Evolutionary conservation across 1,140 invertebrate species (phyloP), one percentile per base, ranked within the genome.

Genomic region (Pseudomyrmex cubaensis): DNA sequence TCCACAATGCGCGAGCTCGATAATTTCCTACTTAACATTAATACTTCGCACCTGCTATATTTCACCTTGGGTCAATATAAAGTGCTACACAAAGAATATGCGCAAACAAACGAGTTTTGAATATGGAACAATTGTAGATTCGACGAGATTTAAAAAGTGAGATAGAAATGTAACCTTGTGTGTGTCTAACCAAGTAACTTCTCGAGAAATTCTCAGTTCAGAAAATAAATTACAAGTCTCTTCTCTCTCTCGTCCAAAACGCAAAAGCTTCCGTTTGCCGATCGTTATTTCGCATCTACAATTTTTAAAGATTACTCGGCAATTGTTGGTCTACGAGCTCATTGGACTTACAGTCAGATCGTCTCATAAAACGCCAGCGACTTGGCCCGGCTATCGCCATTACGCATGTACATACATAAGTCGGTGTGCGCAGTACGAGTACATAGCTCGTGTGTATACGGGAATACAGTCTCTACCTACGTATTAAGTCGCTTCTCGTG

Each of bases 11-110:
- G 44, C 52, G 15, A 72, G 50, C 69, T 67, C 66, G 73, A 80
- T 74, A 85, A 85, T 85, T 85, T 85, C 25, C 48, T 46, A 52
- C 62, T 20, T 20, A 70, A 80, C 7, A 87, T 87, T 87, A 61
- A 75, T 86, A 86, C 56, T 17, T 63, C 20, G 50, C 25, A n/a
- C 70, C 70, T 75, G 70, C 13, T 63, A 63, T 72, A 74, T 52
- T 74, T 72, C 46, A 74, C 7, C n/a, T 0, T 46, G n/a, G 13
- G 13, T 13, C 59, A 15, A 52, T 75, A 75, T 54, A 48, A 63
- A 61, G 20, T 5, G 50, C 1, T 10, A 35, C 35, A 35, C 35
- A 7, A 35, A 35, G 35, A 35, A 35, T 35, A 35, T 35, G 5
- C 35, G 35, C 5, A 1, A 20, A 9, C 9, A 25, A 62, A 22